Conservation (phyloP, 1,140 invertebrate species). For the Macrosteles quadrilineatus region DNA sequence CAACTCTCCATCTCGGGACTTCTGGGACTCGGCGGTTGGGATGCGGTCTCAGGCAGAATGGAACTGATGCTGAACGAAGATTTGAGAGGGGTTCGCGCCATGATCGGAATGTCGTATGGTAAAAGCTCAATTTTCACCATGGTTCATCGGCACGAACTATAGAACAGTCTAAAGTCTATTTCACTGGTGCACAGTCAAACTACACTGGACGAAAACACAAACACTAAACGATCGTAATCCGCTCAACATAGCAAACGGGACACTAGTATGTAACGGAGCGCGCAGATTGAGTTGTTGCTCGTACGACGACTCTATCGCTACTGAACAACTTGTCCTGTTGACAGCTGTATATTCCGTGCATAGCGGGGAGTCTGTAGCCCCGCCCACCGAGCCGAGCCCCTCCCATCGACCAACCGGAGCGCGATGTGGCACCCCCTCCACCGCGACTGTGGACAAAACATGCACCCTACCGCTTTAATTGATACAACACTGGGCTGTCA, state of each 20-base stretch:
- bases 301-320: neutral
- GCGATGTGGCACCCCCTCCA: neutral
- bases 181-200: slow-evolving; percentile 10
- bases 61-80: slow-evolving; percentile 73
- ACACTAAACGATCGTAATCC: slow-evolving; percentile 2
- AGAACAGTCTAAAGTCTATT: neutral
- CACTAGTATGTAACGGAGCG: neutral
- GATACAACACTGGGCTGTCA: slow-evolving; percentile 6
- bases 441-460: neutral
- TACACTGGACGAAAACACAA: slow-evolving; percentile 11
- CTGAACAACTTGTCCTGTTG: neutral
- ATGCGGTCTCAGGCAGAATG: slow-evolving; percentile 65
- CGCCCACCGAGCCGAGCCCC: neutral
- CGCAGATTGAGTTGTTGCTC: neutral
- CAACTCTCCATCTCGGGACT: slow-evolving; percentile 45
- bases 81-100: slow-evolving; percentile 60
- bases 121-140: slow-evolving; percentile 59
- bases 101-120: slow-evolving; percentile 53
- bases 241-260: no score
- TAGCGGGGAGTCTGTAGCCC: neutral
- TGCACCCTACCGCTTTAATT: neutral
- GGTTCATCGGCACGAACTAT: slow-evolving; percentile 36
- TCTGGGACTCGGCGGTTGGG: slow-evolving; percentile 50
- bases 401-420: slow-evolving; percentile 13
- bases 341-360: slow-evolving; percentile 2